Evolutionary conservation across 2,113 vertebrate genomes (phyloP), one percentile per base, ranked within the genome.

Genomic region (Pungitius pungitius): DNA sequence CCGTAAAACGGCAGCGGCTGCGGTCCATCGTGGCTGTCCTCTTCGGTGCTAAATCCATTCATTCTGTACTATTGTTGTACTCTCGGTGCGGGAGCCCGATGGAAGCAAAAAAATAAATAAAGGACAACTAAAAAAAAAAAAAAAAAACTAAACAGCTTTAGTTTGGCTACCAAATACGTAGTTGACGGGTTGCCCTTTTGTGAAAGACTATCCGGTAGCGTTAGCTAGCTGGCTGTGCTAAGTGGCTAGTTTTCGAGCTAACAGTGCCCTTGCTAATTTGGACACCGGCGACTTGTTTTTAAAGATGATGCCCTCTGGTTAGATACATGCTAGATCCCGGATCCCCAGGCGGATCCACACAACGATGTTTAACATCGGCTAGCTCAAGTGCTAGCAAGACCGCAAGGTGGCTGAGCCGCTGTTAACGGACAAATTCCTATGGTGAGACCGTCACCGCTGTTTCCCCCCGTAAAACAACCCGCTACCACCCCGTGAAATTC

Each of bases 11-110:
- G 95, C 67, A 95, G 93, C 51, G 95, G 94, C 0, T 94, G 94
- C 37, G 95, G 95, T 51, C 96, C 97, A 71, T 97, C 97, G 89
- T 97, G 96, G 92, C 96, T 97, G 93, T 99, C 97, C 76, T 97
- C 96, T 83, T 99, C 97, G 0, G 97, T 98, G 91, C 97, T 98
- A 90, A 98, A 99, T 26, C 97, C 97, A 92, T 99, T 98, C 97
- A 98, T 98, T 54, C 12, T 87, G 77, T 0, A 2, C 33, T 26
- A 6, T 11, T 12, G 15, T 4, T 7, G 33, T 35, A 6, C 4
- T 6, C 33, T 35, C 7, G 0, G 2, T 12, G 27, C 22, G 6
- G 45, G 18, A n/a, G 15, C 14, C 24, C 22, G 20, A 3, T 13
- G 5, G 18, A 18, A 10, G 7, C 1, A 3, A 8, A 27, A 11